phyloP scores from a whole-genome alignment of 2,888 invertebrate species.

The Melinaea marsaeus region DNA sequence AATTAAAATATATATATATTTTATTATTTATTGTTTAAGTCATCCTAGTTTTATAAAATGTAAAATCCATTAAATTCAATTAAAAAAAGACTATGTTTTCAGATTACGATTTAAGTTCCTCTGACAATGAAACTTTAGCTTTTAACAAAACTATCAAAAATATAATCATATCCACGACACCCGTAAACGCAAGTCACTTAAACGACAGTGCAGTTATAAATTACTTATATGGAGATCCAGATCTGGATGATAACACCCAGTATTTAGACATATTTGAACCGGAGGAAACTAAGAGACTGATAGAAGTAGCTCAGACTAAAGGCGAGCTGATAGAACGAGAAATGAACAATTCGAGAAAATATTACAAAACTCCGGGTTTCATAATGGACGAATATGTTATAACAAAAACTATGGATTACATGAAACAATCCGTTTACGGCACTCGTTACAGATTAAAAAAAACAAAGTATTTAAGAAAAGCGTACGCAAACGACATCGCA shows the following conservation, averaged over 20 bases:
- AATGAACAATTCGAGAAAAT: slow-evolving; percentile 9
- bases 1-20: no score
- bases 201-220: slow-evolving; percentile 3
- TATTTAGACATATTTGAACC: slow-evolving; percentile 33
- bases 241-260: slow-evolving; percentile 10
- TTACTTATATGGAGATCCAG: neutral
- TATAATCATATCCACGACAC: slow-evolving; percentile 3
- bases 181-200: slow-evolving; percentile 1
- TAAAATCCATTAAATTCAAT: neutral
- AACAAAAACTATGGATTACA: slow-evolving; percentile 33
- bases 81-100: neutral
- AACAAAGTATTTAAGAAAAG: slow-evolving; percentile 33
- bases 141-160: slow-evolving; percentile 3
- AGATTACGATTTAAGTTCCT: neutral
- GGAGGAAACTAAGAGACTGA: slow-evolving; percentile 30
- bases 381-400: slow-evolving; percentile 9
- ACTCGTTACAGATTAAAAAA: slow-evolving; percentile 37
- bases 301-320: slow-evolving; percentile 25
- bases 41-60: no score
- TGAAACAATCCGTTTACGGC: slow-evolving; percentile 43
- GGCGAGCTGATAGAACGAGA: slow-evolving; percentile 12
- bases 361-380: neutral
- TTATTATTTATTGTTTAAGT: no score
- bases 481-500: neutral
- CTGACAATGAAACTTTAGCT: neutral